Base-by-base conservation (phyloP, 2,797 vertebrate genomes). In the Onychomys leucogaster region DNA sequence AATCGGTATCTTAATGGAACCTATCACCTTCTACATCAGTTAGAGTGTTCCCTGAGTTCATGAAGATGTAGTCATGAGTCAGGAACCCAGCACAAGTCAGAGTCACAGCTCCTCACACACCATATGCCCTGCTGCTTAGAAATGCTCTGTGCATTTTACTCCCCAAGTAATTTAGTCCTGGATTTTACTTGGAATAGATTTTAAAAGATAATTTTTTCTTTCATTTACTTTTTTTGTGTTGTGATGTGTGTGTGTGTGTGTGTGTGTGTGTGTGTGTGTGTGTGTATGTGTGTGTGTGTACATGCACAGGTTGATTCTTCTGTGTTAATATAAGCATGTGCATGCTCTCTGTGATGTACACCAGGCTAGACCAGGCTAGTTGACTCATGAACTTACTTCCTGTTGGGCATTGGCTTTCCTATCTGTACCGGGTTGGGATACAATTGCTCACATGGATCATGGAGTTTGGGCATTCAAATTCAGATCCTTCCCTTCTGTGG, bases 111-210 rank as follows among this genome's bases (percentile, higher is more conserved):
- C 6, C 55, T 16, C 55, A 16, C 23, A 9, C 0, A 25, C 78
- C 78, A 59, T 37, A 61, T 10, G 6, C 14, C 43, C 65, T 67
- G 59, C 55, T 63, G 49, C 57, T 89, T 88, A 81, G 71, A 73
- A 92, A 88, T 29, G 29, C 19, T 76, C 61, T 78, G 3, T 82
- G 46, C 21, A 67, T 37, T 89, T 92, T 69, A 90, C 88, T 73
- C 11, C 65, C 23, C 37, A 73, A 85, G 17, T 92, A 55, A 49
- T 21, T 61, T 69, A 25, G 73, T 96, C 83, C 57, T 37, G 55
- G n/a, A 14, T 84, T 94, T 91, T 32, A 55, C 59, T 49, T 81
- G 23, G 96, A 92, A n/a, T 11, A 92, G 78, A n/a, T 49, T 67
- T 49, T 69, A 69, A 69, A 52, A 25, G 19, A 67, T 43, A 49